Percentiles rank a stretch among this genome's conserved stretches.
Evolutionary conservation across 2,797 vertebrate genomes (phyloP).

Genomic region (Lepus townsendii): DNA sequence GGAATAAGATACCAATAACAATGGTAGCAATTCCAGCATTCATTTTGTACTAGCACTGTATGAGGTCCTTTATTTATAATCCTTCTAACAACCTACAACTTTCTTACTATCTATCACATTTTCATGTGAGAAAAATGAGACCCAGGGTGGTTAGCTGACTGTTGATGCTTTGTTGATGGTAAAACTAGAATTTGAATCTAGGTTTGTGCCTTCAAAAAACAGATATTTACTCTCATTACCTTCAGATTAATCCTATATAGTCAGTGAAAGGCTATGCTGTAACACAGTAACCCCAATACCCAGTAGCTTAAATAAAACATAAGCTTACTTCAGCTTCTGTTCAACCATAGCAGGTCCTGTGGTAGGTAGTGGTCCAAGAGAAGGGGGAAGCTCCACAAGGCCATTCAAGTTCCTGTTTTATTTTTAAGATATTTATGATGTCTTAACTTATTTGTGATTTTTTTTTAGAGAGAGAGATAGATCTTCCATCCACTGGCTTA

Average conservation of each 20-base stretch:
- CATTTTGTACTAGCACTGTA: not conserved
- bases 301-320: not conserved
- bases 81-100: not conserved
- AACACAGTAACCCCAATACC: not conserved
- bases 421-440: too few relatives aligned
- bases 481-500: too few relatives aligned
- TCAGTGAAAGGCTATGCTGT: not conserved
- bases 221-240: not conserved
- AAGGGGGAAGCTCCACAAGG: not conserved
- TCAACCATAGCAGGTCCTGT: not conserved
- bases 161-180: not conserved
- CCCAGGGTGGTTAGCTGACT: not conserved
- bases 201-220: not conserved
- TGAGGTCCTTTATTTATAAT: not conserved
- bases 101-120: not conserved
- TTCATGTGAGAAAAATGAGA: not conserved
- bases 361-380: not conserved
- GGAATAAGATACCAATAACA: conserved; percentile 12
- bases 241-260: not conserved
- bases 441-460: too few relatives aligned
- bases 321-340: not conserved
- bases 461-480: too few relatives aligned
- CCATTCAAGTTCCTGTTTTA: not conserved
- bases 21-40: not conserved
- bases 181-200: conserved; percentile 29